Evolutionary conservation across 2,888 invertebrate genomes (phyloP).

Genomic region (Gandaritis pyraliata): DNA sequence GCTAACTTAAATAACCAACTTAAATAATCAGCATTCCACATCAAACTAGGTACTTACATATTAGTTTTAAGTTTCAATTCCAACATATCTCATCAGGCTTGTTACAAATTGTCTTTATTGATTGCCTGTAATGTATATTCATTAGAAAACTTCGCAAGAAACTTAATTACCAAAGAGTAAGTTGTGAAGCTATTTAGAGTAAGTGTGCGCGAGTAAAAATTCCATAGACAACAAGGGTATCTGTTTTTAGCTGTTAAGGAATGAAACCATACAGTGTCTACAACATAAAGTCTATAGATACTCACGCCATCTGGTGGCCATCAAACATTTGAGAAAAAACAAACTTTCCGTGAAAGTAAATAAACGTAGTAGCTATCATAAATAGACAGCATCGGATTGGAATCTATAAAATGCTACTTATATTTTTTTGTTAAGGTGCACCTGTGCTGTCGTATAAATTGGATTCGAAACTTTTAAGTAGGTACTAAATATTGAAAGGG

Average conservation of each 20-base stretch:
- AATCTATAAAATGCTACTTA: constrained; percentile 62
- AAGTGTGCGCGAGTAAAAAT: constrained; percentile 69
- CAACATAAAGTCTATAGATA: constrained; percentile 65
- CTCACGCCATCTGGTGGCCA: constrained; percentile 78
- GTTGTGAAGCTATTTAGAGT: constrained; percentile 62
- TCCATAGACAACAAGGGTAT: constrained; percentile 68
- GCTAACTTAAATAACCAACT: too few species aligned
- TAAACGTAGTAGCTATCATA: constrained; percentile 66
- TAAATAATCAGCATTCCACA: too few species aligned
- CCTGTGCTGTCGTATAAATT: constrained; percentile 1
- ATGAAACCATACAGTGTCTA: constrained; percentile 70
- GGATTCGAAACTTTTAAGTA: background rate
- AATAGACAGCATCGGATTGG: constrained; percentile 67
- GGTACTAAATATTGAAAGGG: background rate
- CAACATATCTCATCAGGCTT: background rate
- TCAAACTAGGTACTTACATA: too few species aligned
- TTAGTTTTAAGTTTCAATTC: background rate
- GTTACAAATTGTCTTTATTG: constrained; percentile 11
- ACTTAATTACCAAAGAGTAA: constrained; percentile 61
- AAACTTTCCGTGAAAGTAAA: constrained; percentile 78
- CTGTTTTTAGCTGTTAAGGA: constrained; percentile 74
- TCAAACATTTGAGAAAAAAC: constrained; percentile 77
- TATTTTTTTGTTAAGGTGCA: constrained; percentile 26
- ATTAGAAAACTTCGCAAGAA: constrained; percentile 61
- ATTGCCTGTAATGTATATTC: constrained; percentile 18